A percentile compares a stretch with the other conserved stretches of the same genome.
Conservation (phyloP, 1,140 invertebrate genomes). For the Drosophila pallidifrons region DNA sequence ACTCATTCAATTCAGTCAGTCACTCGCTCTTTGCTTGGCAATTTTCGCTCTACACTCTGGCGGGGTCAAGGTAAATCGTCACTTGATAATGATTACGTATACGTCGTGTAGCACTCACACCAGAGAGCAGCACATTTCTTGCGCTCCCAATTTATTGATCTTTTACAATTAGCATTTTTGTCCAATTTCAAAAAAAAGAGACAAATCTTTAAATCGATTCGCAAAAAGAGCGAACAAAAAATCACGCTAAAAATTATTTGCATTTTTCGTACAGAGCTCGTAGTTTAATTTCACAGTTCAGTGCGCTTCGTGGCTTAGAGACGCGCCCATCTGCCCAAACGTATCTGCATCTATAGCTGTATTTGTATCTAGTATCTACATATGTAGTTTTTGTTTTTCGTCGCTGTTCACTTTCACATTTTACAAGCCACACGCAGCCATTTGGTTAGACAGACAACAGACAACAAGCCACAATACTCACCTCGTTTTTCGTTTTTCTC, state of each 20-base stretch:
- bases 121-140: slow-evolving; percentile 13
- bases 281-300: slow-evolving; percentile 82
- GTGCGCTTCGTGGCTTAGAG: slow-evolving; percentile 72
- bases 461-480: slow-evolving; percentile 17
- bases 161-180: slow-evolving; percentile 1
- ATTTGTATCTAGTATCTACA: slow-evolving; percentile 5
- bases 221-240: no score
- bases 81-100: slow-evolving; percentile 68
- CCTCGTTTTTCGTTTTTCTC: no score
- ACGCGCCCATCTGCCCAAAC: slow-evolving; percentile 64
- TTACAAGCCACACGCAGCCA: slow-evolving; percentile 49
- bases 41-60: slow-evolving; percentile 44
- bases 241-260: neutral
- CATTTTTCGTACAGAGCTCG: slow-evolving; percentile 30
- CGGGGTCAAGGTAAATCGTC: slow-evolving; percentile 73
- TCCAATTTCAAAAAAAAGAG: neutral
- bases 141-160: neutral
- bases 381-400: neutral
- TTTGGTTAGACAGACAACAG: slow-evolving; percentile 33
- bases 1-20: slow-evolving; percentile 47
- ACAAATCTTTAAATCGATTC: slow-evolving; percentile 7
- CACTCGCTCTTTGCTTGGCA: slow-evolving; percentile 29
- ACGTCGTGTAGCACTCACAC: slow-evolving; percentile 31
- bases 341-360: slow-evolving; percentile 21
- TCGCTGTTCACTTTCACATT: slow-evolving; percentile 45